Base-by-base conservation (phyloP, 64 coral and sea anemone genomes). In the Orbicella faveolata region DNA sequence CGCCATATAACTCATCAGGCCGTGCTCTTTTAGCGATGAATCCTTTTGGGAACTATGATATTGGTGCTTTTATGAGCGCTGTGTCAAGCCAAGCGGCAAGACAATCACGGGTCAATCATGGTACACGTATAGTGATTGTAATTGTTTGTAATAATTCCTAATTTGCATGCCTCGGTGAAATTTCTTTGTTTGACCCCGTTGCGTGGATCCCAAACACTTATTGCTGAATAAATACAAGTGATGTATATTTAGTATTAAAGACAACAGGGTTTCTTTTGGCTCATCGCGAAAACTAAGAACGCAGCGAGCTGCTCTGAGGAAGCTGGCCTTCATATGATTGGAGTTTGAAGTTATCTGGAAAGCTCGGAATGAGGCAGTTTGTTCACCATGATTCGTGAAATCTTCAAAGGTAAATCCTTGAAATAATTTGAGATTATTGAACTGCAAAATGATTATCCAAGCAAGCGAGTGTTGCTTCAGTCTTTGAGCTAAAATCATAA, bases 351-450 rank as follows among this genome's bases (percentile, higher is more conserved):
- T 59, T 59, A 59, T 8, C 4, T 59, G 55, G 55, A 59, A 59
- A 59, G 55, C 55, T 14, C 10, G 15, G 12, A 59, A 52, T 59
- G 53, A 33, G 0, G 57, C 14, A 13, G 44, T 48, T 48, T 65
- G 57, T 2, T 9, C 11, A 20, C 6, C 53, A 65, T 25, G 11
- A 21, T 82, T 82, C 33, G n/a, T 36, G 12, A 37, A 37, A 34
- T 18, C 15, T 6, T 12, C 13, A 82, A 18, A 82, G 57, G 34
- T 82, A 65, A 63, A 82, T 35, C 59, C 16, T n/a, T 82, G 19
- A 35, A 63, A 62, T 37, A 36, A 61, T 61, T 82, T 21, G 19
- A 35, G 79, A 82, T 81, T 82, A 82, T 10, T 64, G 61, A 37
- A 82, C 15, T 21, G 21, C 6, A 65, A 37, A 20, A 33, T 5